phyloP scores from a whole-genome alignment of 2,888 invertebrate genomes.

The Alentia gelatinosa region DNA sequence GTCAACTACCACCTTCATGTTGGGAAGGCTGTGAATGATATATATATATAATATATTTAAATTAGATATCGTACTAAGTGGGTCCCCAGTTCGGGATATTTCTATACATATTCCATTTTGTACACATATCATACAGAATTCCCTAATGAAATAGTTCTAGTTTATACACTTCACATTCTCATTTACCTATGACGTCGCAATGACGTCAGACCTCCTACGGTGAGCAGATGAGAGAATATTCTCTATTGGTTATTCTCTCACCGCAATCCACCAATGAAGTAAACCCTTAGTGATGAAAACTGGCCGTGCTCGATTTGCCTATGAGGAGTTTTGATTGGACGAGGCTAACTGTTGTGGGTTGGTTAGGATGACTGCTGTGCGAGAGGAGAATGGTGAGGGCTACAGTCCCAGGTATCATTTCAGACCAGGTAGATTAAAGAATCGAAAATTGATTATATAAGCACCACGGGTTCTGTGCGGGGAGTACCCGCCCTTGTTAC shows the following conservation, averaged over 20 bases:
- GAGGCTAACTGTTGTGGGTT: no score
- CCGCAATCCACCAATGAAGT: background rate
- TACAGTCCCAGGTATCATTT: no score
- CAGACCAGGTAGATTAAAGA: background rate
- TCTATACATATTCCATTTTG: constrained; percentile 40
- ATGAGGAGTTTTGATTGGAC: no score
- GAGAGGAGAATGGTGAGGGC: no score
- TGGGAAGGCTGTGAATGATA: background rate
- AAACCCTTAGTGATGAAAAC: constrained; percentile 11
- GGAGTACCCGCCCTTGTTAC: background rate
- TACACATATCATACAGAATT: constrained; percentile 43
- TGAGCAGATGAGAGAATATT: background rate
- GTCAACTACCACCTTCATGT: background rate
- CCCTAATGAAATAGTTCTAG: constrained; percentile 30
- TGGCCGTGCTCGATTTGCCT: no score
- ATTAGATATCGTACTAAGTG: constrained; percentile 26
- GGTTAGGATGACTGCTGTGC: no score
- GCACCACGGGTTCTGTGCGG: background rate
- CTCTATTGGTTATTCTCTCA: constrained; percentile 5
- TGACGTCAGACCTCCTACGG: background rate
- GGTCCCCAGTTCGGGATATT: background rate
- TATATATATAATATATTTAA: constrained; percentile 37
- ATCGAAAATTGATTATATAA: background rate
- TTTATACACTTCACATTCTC: constrained; percentile 44
- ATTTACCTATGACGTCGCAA: constrained; percentile 25